These are phyloP conservation scores for Atta texana DNA, from an alignment of 1,140 invertebrate genomes.

Conservation along the genomic window DNA sequence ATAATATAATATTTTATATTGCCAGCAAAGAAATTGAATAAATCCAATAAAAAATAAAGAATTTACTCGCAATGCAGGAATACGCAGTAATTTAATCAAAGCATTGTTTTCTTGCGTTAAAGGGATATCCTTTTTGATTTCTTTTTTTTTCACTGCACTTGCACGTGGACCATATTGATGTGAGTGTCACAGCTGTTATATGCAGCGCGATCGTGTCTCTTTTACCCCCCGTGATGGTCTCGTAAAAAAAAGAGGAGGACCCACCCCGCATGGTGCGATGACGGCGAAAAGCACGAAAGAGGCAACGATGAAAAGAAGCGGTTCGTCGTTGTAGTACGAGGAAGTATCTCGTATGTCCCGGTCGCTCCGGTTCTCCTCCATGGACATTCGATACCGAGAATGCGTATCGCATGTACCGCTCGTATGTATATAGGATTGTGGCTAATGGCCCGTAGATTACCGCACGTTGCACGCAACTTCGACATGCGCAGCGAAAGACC, in stretches of 20 bases:
- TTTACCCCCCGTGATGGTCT: constrained; percentile 29
- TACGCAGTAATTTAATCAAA: constrained; percentile 32
- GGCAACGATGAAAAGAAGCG: constrained; percentile 72
- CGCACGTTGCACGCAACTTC: constrained; percentile 79
- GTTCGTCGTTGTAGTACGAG: constrained; percentile 69
- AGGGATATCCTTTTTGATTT: constrained; percentile 6
- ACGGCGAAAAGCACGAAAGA: constrained; percentile 29
- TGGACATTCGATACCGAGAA: constrained; percentile 83
- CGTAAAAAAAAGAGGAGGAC: constrained; percentile 30
- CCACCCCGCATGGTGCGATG: constrained; percentile 30
- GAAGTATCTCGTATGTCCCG: constrained; percentile 84
- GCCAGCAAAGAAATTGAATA: neutral
- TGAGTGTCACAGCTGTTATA: constrained; percentile 78
- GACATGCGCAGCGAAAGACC: constrained; percentile 70
- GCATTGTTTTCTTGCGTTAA: constrained; percentile 48
- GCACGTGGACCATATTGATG: constrained; percentile 72
- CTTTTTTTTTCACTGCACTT: constrained; percentile 66
- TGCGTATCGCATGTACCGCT: constrained; percentile 82
- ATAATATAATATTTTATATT: neutral
- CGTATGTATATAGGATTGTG: constrained; percentile 73
- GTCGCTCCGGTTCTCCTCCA: constrained; percentile 73
- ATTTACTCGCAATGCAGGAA: neutral
- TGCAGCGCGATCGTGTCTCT: constrained; percentile 39
- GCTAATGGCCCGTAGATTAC: constrained; percentile 84
- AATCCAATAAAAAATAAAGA: constrained; percentile 7